These are phyloP conservation scores for Osmerus eperlanus DNA, from an alignment of 2,113 vertebrate genomes.

Conservation along the genomic window DNA sequence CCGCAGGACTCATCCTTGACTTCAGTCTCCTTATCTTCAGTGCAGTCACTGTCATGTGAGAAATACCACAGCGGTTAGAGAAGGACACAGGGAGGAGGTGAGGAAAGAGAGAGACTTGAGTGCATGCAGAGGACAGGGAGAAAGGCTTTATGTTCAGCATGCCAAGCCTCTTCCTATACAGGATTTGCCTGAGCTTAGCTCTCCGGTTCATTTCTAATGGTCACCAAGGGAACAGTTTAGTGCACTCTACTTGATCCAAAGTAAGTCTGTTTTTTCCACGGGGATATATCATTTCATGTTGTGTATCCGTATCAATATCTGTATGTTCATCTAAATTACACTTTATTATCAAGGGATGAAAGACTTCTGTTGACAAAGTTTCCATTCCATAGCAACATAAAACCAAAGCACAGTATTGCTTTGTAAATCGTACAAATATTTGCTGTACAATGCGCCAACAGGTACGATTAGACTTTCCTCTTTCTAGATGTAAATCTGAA, in stretches of 20 bases:
- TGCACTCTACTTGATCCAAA: too few relatives aligned
- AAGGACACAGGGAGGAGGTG: slow-evolving; percentile 2
- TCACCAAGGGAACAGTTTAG: too few relatives aligned
- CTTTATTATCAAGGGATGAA: slow-evolving; percentile 10
- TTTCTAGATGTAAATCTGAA: slow-evolving; percentile 42
- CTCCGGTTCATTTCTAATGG: not conserved
- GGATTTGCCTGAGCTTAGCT: not conserved
- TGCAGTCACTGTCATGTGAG: slow-evolving; percentile 78
- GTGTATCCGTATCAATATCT: too few relatives aligned
- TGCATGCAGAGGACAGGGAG: slow-evolving; percentile 5
- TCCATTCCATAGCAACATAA: not conserved
- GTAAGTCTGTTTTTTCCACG: slow-evolving; percentile 15
- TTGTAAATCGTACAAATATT: slow-evolving; percentile 42
- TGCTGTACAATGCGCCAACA: slow-evolving; percentile 34
- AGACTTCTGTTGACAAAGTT: too few relatives aligned
- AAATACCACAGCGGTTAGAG: slow-evolving; percentile 44
- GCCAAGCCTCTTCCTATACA: slow-evolving; percentile 23
- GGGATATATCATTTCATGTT: too few relatives aligned
- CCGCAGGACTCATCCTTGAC: slow-evolving; percentile 78
- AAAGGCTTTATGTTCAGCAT: slow-evolving; percentile 3
- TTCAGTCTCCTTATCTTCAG: slow-evolving; percentile 90
- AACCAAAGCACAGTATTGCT: too few relatives aligned
- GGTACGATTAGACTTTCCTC: slow-evolving; percentile 36
- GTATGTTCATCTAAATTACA: too few relatives aligned
- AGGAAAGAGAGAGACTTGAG: not conserved